Evolutionary conservation across 2,113 vertebrate species (phyloP).

Genomic region (Ctenodactylus gundi): DNA sequence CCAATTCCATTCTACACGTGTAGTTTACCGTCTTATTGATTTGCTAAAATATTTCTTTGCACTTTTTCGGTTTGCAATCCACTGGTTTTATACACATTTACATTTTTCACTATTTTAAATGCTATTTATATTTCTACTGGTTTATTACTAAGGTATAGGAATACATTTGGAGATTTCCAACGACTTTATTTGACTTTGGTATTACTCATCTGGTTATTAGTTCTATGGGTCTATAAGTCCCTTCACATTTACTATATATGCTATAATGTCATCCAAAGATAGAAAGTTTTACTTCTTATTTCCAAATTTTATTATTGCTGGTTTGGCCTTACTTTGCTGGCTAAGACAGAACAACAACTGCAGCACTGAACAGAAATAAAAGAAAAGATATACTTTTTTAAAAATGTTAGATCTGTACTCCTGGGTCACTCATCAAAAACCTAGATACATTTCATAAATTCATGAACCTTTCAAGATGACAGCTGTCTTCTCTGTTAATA

Average conservation of each 20-base stretch:
- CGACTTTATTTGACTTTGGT: not conserved
- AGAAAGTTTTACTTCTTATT: not conserved
- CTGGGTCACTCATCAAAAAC: not conserved
- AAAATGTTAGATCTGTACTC: not conserved
- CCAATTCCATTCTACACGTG: not conserved
- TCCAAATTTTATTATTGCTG: not conserved
- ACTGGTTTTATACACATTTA: not conserved
- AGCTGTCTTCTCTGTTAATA: not conserved
- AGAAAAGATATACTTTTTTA: not conserved
- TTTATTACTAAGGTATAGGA: not conserved
- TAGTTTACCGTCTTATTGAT: not conserved
- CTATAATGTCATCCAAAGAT: not conserved
- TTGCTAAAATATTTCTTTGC: not conserved
- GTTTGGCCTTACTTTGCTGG: not conserved
- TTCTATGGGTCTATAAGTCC: not conserved
- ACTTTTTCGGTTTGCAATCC: not conserved
- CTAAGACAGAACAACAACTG: not conserved
- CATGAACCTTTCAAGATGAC: not conserved
- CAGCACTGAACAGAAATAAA: not conserved
- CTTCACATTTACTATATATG: not conserved
- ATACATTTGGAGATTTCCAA: not conserved
- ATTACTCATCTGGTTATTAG: not conserved
- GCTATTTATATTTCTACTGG: not conserved
- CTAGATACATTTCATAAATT: not conserved
- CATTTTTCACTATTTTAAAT: not conserved